Conservation (phyloP, 92 coral and sea anemone species). For the Pocillopora grandis region DNA sequence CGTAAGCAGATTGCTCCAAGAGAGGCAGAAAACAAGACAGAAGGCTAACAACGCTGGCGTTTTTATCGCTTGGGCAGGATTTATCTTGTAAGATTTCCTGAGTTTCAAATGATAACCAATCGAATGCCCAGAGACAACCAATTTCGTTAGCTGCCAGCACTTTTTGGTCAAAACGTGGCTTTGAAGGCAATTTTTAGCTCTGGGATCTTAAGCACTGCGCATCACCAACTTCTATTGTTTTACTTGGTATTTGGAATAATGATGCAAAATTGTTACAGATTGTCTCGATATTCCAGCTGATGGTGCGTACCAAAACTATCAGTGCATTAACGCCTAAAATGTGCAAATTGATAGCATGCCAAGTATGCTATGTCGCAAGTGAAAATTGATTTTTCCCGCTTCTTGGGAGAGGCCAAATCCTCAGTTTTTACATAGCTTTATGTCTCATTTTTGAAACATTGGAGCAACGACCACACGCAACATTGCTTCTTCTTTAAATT, state of each 20-base stretch:
- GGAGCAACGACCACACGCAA: not conserved
- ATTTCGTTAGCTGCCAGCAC: not conserved
- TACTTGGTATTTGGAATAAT: not conserved
- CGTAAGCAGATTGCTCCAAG: too few relatives aligned
- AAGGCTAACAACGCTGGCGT: too few relatives aligned
- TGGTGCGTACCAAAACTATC: constrained; percentile 20
- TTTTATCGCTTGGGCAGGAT: not conserved
- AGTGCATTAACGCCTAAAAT: constrained; percentile 19
- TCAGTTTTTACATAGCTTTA: too few relatives aligned
- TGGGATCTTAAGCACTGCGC: not conserved
- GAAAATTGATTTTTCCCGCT: constrained; percentile 11
- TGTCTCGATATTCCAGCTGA: not conserved
- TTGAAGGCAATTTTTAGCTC: not conserved
- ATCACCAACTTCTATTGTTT: too few relatives aligned
- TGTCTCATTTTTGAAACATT: too few relatives aligned
- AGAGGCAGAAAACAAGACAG: not conserved
- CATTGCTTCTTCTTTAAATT: not conserved
- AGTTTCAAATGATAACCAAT: not conserved
- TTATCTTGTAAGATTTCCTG: not conserved
- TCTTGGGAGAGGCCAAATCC: too few relatives aligned
- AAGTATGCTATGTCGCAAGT: constrained; percentile 16
- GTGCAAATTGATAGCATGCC: constrained; percentile 29
- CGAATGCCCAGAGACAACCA: not conserved
- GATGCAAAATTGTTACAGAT: not conserved
- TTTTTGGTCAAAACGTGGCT: not conserved